Conservation (phyloP, 1,140 invertebrate species). For the Latrodectus geometricus region DNA sequence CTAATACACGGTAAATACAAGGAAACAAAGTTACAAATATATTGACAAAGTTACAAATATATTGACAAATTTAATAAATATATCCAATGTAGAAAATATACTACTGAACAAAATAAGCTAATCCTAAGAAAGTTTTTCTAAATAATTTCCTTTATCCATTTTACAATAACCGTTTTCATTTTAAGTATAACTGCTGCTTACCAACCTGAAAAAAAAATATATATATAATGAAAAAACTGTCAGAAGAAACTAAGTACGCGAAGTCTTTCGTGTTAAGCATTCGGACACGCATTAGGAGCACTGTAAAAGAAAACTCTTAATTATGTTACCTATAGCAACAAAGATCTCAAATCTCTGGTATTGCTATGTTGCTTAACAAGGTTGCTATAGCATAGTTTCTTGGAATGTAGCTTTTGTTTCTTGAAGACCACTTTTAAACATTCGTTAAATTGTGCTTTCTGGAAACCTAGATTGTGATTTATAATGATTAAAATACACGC, state of each 20-base stretch:
- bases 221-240: slow-evolving; percentile 10
- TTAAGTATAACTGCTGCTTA: slow-evolving; percentile 26
- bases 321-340: slow-evolving; percentile 59
- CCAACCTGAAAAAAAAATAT: slow-evolving; percentile 25
- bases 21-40: too few species aligned
- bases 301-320: slow-evolving; percentile 44
- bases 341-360: slow-evolving; percentile 38
- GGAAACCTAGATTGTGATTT: slow-evolving; percentile 38
- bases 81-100: too few species aligned
- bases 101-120: too few species aligned
- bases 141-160: too few species aligned
- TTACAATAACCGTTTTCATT: slow-evolving; percentile 2
- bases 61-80: too few species aligned
- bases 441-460: slow-evolving; percentile 45
- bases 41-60: too few species aligned
- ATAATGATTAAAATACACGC: slow-evolving; percentile 46
- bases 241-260: slow-evolving; percentile 32
- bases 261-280: slow-evolving; percentile 48
- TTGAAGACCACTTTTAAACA: neutral
- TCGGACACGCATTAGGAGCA: slow-evolving; percentile 20
- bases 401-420: slow-evolving; percentile 25
- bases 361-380: slow-evolving; percentile 36
- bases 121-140: too few species aligned
- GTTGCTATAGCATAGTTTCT: slow-evolving; percentile 23
- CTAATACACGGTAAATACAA: too few species aligned